Evolutionary conservation across 2,888 invertebrate genomes (phyloP), one percentile per base, ranked within the genome.

Genomic region (Lochmaea crataegi): DNA sequence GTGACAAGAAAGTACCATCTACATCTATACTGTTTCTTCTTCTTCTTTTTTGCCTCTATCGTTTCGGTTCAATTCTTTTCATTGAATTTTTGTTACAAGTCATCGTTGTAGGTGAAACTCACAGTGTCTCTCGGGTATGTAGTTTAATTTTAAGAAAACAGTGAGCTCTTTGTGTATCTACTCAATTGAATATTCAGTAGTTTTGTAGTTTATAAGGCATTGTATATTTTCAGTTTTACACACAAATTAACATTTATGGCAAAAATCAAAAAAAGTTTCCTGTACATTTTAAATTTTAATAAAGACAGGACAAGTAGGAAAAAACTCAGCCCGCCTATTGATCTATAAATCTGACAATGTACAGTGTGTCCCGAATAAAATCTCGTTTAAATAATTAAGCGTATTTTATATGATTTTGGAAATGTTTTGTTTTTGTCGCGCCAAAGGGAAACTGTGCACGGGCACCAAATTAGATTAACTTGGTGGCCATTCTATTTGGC

Each of bases 1-100:
- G 60, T 73, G 73, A 73, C 68, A 65, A 73, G 70, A 53, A 51
- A 51, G 51, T 51, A 51, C 51, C 51, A 51, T 51, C 51, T 51
- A 53, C 51, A 51, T 51, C 51, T 51, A 53, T 10, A 53, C 53
- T 53, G 53, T 18, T 18, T 18, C 53, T 53, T 53, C 53, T 16
- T 53, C 53, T 53, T n/a, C 14, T 48, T 48, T 14, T 16, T 51
- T 26, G 16, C 14, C 12, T 26, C 42, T 38, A n/a, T 38, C 18
- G 26, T 57, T 32, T 58, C 38, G n/a, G 14, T 45, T 58, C 58
- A 14, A 11, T 63, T 63, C 61, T 18, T 41, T 67, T 58, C 67
- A 56, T 67, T 58, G 26, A 58, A 67, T 58, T 45, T 12, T 65
- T 58, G 42, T 63, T 63, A 67, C 67, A 2, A 67, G 67, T 67